Evolutionary conservation across 2,113 vertebrate species (phyloP).

Genomic region (Tiliqua scincoides): DNA sequence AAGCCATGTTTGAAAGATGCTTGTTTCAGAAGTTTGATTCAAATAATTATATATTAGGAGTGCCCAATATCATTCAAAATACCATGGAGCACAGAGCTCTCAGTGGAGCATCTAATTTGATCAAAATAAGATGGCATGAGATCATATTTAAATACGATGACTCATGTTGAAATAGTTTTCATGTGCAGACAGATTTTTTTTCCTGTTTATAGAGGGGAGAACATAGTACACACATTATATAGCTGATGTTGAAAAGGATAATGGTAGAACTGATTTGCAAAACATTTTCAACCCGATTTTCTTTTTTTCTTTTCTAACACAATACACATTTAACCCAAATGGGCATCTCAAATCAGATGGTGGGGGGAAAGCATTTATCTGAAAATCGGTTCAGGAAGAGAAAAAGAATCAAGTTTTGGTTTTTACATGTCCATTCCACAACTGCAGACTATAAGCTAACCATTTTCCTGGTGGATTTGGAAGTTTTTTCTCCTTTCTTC

Average conservation of each 20-base stretch:
- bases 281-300: not conserved
- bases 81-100: conserved; percentile 48
- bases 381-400: not conserved
- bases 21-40: conserved; percentile 72
- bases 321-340: not conserved
- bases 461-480: not conserved
- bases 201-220: not conserved
- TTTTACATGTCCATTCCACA: not conserved
- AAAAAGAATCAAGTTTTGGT: not conserved
- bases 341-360: not conserved
- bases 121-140: conserved; percentile 65
- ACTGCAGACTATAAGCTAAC: not conserved
- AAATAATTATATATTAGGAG: conserved; percentile 68
- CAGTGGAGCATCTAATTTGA: conserved; percentile 50
- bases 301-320: not conserved
- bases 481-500: not conserved
- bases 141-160: conserved; percentile 63
- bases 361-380: not conserved
- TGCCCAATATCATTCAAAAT: conserved; percentile 50
- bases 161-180: conserved; percentile 56
- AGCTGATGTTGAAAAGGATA: conserved; percentile 44
- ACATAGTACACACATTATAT: conserved; percentile 31
- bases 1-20: conserved; percentile 66
- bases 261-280: not conserved
- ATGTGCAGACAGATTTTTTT: conserved; percentile 27